Conservation (phyloP, 2,113 vertebrate species). For the Neolamprologus devosi region DNA sequence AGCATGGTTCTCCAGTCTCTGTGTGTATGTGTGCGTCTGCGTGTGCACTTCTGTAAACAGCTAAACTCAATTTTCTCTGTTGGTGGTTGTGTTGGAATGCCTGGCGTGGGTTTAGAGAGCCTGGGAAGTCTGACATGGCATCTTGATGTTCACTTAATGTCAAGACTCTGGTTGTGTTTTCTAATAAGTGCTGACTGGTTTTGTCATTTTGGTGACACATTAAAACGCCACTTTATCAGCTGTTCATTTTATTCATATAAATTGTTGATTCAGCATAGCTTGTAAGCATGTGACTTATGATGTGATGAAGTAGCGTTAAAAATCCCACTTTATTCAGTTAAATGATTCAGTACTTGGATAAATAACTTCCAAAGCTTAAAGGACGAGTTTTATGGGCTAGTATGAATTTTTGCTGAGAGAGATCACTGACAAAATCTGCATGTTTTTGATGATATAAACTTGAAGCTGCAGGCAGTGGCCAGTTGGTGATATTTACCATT, state of each 20-base stretch:
- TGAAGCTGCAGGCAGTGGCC: background rate
- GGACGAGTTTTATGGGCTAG: rapidly evolving
- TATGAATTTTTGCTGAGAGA: background rate
- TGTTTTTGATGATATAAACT: background rate
- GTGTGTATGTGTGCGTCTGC: background rate
- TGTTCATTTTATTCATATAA: background rate
- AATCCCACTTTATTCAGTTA: rapidly evolving
- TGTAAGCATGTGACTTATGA: background rate
- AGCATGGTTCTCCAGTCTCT: slow-evolving; percentile 14
- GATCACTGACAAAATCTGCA: background rate
- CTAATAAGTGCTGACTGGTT: background rate
- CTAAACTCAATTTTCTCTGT: slow-evolving; percentile 53
- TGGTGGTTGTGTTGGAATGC: slow-evolving; percentile 40
- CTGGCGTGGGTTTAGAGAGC: slow-evolving; percentile 9
- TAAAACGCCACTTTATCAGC: background rate
- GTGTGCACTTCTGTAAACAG: slow-evolving; percentile 23
- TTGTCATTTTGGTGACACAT: background rate
- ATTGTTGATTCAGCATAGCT: background rate
- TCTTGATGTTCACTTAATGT: background rate
- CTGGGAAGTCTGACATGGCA: slow-evolving; percentile 8
- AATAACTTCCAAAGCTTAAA: background rate
- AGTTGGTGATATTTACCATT: background rate
- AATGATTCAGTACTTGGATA: background rate
- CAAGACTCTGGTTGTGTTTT: background rate
- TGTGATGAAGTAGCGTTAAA: background rate